Percentiles rank a stretch among this genome's conserved stretches.
Conservation (phyloP, 2,113 vertebrate genomes). For the Charadrius vociferus region DNA sequence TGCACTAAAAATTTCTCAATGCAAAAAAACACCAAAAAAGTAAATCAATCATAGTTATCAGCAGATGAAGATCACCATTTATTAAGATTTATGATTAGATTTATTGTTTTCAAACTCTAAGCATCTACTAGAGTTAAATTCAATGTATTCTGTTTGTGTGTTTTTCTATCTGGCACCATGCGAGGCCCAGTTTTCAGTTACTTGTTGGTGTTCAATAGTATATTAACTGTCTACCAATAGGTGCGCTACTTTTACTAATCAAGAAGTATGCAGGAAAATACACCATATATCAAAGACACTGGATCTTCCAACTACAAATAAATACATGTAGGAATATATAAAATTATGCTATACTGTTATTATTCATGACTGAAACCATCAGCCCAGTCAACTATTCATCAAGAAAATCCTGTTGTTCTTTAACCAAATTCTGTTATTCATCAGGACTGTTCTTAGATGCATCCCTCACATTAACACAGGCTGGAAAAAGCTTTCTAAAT, state of each 20-base stretch:
- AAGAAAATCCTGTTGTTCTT: background rate
- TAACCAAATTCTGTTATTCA: background rate
- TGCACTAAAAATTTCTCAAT: conserved; percentile 30
- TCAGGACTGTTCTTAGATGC: background rate
- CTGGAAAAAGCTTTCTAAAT: background rate
- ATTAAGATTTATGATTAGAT: background rate
- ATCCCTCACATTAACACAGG: background rate
- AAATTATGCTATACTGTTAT: background rate
- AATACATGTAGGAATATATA: background rate
- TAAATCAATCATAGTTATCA: conserved; percentile 14
- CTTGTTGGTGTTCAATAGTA: background rate
- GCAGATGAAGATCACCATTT: background rate
- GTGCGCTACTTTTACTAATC: background rate
- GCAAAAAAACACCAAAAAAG: background rate
- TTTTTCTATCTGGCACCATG: background rate
- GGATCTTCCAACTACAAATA: background rate
- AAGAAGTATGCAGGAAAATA: background rate
- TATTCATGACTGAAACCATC: background rate
- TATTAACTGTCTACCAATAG: background rate
- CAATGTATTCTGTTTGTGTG: background rate
- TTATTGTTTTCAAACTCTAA: background rate
- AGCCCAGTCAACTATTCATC: background rate
- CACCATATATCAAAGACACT: background rate
- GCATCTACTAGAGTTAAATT: background rate
- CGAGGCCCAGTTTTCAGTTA: background rate